phyloP scores from a whole-genome alignment of 2,888 invertebrate species.

The Chelonus formosanus region DNA sequence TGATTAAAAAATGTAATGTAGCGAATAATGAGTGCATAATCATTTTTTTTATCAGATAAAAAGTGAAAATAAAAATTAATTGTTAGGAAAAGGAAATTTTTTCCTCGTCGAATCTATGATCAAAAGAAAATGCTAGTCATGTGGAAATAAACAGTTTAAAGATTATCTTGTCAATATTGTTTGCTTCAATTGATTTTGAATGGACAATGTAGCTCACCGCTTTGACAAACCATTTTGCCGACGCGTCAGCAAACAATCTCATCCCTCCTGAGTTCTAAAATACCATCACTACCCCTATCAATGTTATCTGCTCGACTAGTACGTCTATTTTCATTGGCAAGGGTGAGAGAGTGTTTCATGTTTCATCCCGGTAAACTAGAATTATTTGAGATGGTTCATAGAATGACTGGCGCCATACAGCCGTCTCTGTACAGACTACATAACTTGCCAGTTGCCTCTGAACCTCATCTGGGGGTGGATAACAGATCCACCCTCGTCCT shows the following conservation, averaged over 20 bases:
- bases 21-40: no score
- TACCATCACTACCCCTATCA: not conserved
- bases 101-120: no score
- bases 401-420: conserved; percentile 49
- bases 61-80: no score
- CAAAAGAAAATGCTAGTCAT: no score
- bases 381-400: conserved; percentile 49
- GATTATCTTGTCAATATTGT: not conserved
- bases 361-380: conserved; percentile 25
- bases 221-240: conserved; percentile 14
- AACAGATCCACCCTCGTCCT: conserved; percentile 39
- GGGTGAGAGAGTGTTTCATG: no score
- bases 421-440: conserved; percentile 52
- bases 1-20: no score
- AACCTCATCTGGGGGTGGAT: conserved; percentile 54
- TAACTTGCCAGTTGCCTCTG: conserved; percentile 53
- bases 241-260: conserved; percentile 8
- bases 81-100: no score
- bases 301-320: conserved; percentile 4
- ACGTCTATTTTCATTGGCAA: not conserved
- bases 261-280: not conserved
- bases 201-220: not conserved
- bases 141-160: no score
- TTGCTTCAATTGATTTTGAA: conserved; percentile 26
- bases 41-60: no score